Evolutionary conservation across 2,888 invertebrate genomes (phyloP).

Genomic region (Allacma fusca): DNA sequence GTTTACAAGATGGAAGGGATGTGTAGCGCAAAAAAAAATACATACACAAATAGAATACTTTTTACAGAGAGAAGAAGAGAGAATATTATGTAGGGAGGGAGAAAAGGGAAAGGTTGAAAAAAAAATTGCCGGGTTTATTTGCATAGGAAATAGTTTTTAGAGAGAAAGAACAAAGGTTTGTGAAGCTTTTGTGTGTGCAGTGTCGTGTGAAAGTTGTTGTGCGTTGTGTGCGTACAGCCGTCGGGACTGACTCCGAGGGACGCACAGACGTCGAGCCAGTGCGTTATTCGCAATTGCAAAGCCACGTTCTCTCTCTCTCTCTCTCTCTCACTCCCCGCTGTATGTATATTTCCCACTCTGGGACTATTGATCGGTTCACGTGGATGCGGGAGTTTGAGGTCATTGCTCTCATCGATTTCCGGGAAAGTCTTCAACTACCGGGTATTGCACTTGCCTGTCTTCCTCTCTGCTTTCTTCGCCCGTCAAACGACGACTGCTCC

Average conservation of each 20-base stretch:
- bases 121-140: background rate
- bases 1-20: no score
- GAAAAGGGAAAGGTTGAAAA: no score
- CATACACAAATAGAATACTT: no score
- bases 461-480: constrained; percentile 5
- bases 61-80: no score
- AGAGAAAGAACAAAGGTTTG: no score
- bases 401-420: constrained; percentile 61
- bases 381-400: constrained; percentile 61
- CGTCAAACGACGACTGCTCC: background rate
- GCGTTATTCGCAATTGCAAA: constrained; percentile 32
- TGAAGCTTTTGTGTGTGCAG: background rate
- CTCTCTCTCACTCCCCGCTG: no score
- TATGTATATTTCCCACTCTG: constrained; percentile 8
- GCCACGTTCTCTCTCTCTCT: constrained; percentile 6
- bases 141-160: background rate
- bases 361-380: constrained; percentile 54
- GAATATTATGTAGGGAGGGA: no score
- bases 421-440: constrained; percentile 58
- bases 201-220: constrained; percentile 8
- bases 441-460: constrained; percentile 59
- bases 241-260: background rate
- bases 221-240: constrained; percentile 2
- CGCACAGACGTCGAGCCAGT: background rate
- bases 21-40: no score